Conservation (phyloP, 2,888 invertebrate species). For the Euproctis similis region DNA sequence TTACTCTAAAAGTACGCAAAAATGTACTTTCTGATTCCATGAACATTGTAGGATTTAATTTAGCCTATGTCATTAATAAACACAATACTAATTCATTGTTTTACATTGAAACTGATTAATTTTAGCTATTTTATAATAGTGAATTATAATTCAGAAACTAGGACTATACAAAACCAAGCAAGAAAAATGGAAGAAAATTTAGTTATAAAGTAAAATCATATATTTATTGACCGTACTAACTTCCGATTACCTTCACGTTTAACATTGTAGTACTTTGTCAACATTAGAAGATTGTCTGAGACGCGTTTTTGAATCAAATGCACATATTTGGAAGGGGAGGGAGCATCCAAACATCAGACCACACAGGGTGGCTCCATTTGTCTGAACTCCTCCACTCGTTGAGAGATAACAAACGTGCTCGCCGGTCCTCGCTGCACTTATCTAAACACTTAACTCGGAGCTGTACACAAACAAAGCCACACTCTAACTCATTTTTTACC, state of each 20-base stretch:
- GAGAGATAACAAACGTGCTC: slow-evolving; percentile 70
- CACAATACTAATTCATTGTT: too few relatives aligned
- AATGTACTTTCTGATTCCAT: too few relatives aligned
- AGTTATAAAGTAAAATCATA: too few relatives aligned
- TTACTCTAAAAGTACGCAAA: too few relatives aligned
- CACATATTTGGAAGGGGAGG: slow-evolving; percentile 56
- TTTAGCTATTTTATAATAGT: too few relatives aligned
- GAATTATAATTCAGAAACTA: too few relatives aligned
- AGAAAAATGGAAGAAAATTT: background rate
- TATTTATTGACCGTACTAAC: background rate
- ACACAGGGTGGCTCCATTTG: slow-evolving; percentile 73
- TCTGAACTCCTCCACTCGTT: slow-evolving; percentile 52
- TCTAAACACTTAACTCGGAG: slow-evolving; percentile 72
- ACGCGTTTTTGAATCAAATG: slow-evolving; percentile 39
- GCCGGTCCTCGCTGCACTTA: slow-evolving; percentile 68
- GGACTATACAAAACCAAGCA: too few relatives aligned
- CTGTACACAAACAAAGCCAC: slow-evolving; percentile 70
- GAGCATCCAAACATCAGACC: slow-evolving; percentile 62
- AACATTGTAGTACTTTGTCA: slow-evolving; percentile 19
- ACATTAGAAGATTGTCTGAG: slow-evolving; percentile 23
- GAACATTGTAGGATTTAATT: too few relatives aligned
- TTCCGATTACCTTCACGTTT: slow-evolving; percentile 7
- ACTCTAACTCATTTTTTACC: slow-evolving; percentile 69
- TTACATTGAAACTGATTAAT: too few relatives aligned
- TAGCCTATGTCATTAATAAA: too few relatives aligned